Evolutionary conservation across 2,888 invertebrate genomes (phyloP), one percentile per base, ranked within the genome.

Genomic region (Drosophila picticornis): DNA sequence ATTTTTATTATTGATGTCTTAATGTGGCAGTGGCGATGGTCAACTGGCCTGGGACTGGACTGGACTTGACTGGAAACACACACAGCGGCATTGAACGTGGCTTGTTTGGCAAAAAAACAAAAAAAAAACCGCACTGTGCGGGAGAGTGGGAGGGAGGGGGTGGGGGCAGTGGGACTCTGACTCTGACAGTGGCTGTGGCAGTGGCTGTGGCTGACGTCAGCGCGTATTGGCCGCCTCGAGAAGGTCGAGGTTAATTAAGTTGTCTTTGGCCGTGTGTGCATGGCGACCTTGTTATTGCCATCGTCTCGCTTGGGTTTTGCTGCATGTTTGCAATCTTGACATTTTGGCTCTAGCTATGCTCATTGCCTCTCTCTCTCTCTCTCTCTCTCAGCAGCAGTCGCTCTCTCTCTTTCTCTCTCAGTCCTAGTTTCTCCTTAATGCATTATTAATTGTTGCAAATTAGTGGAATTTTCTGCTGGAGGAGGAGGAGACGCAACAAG

Each of bases 231-330:
- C 57, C 66, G 74, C 51, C 74, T 77, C 81, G 80, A 87, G 91
- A 91, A 91, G 91, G 91, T 91, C 92, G 91, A 92, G 91, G 91
- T 91, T 92, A 92, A 91, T 91, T 91, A 86, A 91, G 91, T 90
- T 92, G 92, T 91, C 91, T 88, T 91, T 82, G 77, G 72, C 84
- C 84, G 73, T 56, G 56, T 56, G n/a, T 84, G 82, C 77, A 74
- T 69, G 55, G 58, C 62, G 69, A 83, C 86, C 86, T 90, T 79
- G 88, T 83, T 79, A 25, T 56, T 38, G 56, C 38, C 56, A 60
- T 43, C 52, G 70, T 61, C 66, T 72, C 52, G 66, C 27, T 67
- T 63, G 38, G 65, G 53, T 65, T 65, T 56, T 52, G 81, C 60
- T 57, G 77, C 70, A 25, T 67, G 61, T 65, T 72, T 73, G 73